phyloP scores from a whole-genome alignment of 2,888 invertebrate genomes.

The Amiota communis region DNA sequence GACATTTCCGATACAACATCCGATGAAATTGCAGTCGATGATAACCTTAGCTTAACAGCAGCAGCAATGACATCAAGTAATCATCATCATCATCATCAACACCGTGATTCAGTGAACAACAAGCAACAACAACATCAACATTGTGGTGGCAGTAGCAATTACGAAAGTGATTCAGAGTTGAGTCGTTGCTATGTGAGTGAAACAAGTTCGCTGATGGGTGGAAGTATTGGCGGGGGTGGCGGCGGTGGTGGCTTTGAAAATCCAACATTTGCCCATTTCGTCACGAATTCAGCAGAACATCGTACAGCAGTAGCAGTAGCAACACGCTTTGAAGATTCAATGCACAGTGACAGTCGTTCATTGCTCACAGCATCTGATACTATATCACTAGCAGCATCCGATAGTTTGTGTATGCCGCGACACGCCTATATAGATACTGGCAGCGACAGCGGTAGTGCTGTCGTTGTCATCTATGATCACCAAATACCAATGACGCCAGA shows the following conservation, averaged over 20 bases:
- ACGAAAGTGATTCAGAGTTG: constrained; percentile 70
- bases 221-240: constrained; percentile 42
- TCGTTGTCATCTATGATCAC: constrained; percentile 72
- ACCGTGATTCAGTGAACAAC: constrained; percentile 19
- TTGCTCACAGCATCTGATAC: constrained; percentile 51
- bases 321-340: constrained; percentile 48
- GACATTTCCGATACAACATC: constrained; percentile 69
- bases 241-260: constrained; percentile 69
- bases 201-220: constrained; percentile 70
- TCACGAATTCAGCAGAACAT: constrained; percentile 38
- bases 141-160: constrained; percentile 53
- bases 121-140: constrained; percentile 29
- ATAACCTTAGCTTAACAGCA: constrained; percentile 32
- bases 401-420: constrained; percentile 51
- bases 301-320: constrained; percentile 27
- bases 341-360: constrained; percentile 50
- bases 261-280: constrained; percentile 72
- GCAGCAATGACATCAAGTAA: constrained; percentile 40
- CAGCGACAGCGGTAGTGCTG: constrained; percentile 63
- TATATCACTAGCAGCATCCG: constrained; percentile 56
- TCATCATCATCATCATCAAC: constrained; percentile 22
- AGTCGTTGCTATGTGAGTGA: constrained; percentile 72
- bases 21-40: constrained; percentile 63
- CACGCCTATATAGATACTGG: constrained; percentile 59
- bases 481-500: constrained; percentile 71